Percentiles rank a stretch among this genome's conserved stretches.
Conservation (phyloP, 2,113 vertebrate genomes). For the Corythornis madagascariensis region DNA sequence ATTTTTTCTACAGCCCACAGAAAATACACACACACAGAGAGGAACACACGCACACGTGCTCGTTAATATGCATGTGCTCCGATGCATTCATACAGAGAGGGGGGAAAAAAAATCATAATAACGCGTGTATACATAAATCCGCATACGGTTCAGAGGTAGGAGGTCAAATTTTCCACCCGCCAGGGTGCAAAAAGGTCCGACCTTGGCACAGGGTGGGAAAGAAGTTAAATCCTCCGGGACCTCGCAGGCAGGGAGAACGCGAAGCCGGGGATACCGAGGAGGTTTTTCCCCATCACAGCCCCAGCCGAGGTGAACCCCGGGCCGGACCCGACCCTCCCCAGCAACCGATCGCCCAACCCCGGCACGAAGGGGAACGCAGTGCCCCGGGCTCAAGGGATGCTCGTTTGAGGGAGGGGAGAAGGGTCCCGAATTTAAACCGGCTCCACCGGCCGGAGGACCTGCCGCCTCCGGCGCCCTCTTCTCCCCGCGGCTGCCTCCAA, state of each 20-base stretch:
- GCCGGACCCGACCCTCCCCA: background rate
- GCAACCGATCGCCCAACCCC: background rate
- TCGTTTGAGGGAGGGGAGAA: background rate
- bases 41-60: background rate
- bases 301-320: background rate
- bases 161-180: background rate
- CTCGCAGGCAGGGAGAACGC: background rate
- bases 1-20: background rate
- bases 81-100: accelerated
- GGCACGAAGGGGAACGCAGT: background rate
- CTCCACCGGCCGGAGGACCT: background rate
- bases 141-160: background rate
- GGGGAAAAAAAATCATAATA: too few species aligned
- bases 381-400: background rate
- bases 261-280: background rate
- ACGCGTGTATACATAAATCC: background rate
- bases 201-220: background rate
- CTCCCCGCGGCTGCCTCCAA: background rate
- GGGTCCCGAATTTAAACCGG: background rate
- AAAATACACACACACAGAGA: background rate
- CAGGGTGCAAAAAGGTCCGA: background rate
- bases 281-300: background rate
- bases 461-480: background rate
- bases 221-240: background rate
- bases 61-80: background rate